Conservation (phyloP, 2,888 invertebrate genomes). For the Anaspis maculata region DNA sequence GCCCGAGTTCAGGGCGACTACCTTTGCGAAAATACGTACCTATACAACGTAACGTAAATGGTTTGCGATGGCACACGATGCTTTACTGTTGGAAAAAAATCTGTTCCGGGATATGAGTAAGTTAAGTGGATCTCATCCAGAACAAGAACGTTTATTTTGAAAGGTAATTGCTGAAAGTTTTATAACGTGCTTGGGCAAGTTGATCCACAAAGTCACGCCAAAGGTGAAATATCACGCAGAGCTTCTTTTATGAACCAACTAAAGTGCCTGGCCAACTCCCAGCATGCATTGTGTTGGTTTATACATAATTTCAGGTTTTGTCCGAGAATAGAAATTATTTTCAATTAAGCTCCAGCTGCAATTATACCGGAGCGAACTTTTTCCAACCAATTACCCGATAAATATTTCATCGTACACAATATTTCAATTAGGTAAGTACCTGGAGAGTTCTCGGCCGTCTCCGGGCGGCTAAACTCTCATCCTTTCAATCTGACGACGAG, state of each 20-base stretch:
- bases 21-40: too few relatives aligned
- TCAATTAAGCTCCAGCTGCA: constrained; percentile 8
- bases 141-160: constrained; percentile 8
- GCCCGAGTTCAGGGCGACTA: constrained; percentile 15
- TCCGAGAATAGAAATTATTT: constrained; percentile 8
- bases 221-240: constrained; percentile 21
- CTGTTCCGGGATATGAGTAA: too few relatives aligned
- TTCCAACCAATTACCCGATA: constrained; percentile 5
- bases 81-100: too few relatives aligned
- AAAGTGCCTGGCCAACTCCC: constrained; percentile 11
- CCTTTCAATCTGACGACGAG: too few relatives aligned
- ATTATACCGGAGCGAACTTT: constrained; percentile 4
- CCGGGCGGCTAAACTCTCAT: too few relatives aligned
- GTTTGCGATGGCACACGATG: too few relatives aligned
- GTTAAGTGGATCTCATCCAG: too few relatives aligned
- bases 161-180: constrained; percentile 8
- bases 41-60: too few relatives aligned
- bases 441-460: background rate
- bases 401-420: background rate
- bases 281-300: constrained; percentile 13
- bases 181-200: constrained; percentile 11
- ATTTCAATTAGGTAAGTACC: constrained; percentile 3
- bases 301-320: constrained; percentile 10
- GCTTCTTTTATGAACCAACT: constrained; percentile 14
- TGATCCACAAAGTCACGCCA: constrained; percentile 17